Base-by-base conservation (phyloP, 2,888 invertebrate species). In the Dorcus parallelipipedus region DNA sequence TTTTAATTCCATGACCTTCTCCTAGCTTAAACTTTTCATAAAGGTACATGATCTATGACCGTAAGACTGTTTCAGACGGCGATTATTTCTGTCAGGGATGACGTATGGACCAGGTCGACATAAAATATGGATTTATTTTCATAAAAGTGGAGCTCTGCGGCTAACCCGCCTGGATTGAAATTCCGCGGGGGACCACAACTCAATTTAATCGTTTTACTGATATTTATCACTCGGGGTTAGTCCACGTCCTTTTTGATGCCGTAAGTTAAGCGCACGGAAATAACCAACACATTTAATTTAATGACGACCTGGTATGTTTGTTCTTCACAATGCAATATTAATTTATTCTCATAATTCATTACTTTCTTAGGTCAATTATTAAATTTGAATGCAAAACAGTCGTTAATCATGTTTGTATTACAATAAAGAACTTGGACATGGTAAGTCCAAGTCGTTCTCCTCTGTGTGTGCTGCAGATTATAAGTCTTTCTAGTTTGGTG, bases 131-230 rank as follows among this genome's bases (percentile, higher is more conserved):
- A 45, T 45, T 45, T 45, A 45, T 45, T 45, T 45, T 45, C 45
- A 10, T 45, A 45, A 45, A 23, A 45, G 17, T 45, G 14, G 45
- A 17, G 45, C 20, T 33, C 26, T 33, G 26, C 3, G 17, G 47
- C 33, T 51, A 40, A 20, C 14, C 51, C 51, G 51, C 40, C 17
- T 40, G 39, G 51, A 51, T 51, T 51, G 51, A 51, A 51, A 40
- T 51, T 51, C 51, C 38, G 40, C 39, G 40, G 40, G 40, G 38
- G 20, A 38, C 39, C 51, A 38, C 40, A 40, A 20, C 40, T 51
- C 51, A 39, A 51, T 51, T 51, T 51, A 51, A 51, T 51, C 51
- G 45, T 20, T 45, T 20, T 6, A 20, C 45, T 23, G 45, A 45
- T 45, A 45, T 45, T 45, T 45, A 45, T 45, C 45, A 45, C 45